Percentiles rank a stretch among this genome's conserved stretches.
These are phyloP conservation scores for Eupelmus urozonus DNA, from an alignment of 2,888 invertebrate species.

Conservation along the genomic window DNA sequence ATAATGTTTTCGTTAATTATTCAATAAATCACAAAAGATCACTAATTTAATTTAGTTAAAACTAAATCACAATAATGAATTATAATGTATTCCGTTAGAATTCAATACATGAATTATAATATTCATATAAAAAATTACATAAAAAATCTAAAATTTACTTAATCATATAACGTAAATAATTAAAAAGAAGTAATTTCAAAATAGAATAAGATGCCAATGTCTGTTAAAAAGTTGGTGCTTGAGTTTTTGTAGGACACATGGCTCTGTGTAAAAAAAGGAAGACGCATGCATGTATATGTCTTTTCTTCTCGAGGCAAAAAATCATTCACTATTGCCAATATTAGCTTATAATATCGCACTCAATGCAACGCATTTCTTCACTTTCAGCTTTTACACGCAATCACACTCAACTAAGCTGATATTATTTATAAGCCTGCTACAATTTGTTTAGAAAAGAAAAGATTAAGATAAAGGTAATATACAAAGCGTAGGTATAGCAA, in stretches of 20 bases:
- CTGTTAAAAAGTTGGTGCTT: slow-evolving; percentile 18
- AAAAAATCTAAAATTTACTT: slow-evolving; percentile 2
- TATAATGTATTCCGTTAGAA: too few species aligned
- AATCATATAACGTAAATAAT: not conserved
- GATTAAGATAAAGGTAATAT: slow-evolving; percentile 35
- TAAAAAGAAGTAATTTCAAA: slow-evolving; percentile 19
- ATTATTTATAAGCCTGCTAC: slow-evolving; percentile 34
- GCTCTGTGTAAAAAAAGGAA: slow-evolving; percentile 40
- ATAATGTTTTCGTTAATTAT: not conserved
- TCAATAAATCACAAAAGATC: too few species aligned
- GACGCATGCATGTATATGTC: slow-evolving; percentile 45
- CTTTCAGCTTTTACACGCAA: slow-evolving; percentile 41
- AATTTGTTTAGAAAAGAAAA: slow-evolving; percentile 21
- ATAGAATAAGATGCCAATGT: slow-evolving; percentile 15
- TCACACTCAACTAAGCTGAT: slow-evolving; percentile 36
- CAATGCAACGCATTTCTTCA: slow-evolving; percentile 33
- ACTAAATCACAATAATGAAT: too few species aligned
- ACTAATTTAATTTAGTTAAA: slow-evolving; percentile 5
- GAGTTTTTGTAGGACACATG: not conserved
- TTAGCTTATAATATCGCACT: slow-evolving; percentile 35
- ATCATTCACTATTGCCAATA: slow-evolving; percentile 20
- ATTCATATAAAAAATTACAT: not conserved
- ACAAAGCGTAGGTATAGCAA: slow-evolving; percentile 50
- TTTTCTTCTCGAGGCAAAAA: slow-evolving; percentile 32
- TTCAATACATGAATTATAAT: not conserved